Conservation (phyloP, 2,797 vertebrate species). For the Sebastes oblongus region DNA sequence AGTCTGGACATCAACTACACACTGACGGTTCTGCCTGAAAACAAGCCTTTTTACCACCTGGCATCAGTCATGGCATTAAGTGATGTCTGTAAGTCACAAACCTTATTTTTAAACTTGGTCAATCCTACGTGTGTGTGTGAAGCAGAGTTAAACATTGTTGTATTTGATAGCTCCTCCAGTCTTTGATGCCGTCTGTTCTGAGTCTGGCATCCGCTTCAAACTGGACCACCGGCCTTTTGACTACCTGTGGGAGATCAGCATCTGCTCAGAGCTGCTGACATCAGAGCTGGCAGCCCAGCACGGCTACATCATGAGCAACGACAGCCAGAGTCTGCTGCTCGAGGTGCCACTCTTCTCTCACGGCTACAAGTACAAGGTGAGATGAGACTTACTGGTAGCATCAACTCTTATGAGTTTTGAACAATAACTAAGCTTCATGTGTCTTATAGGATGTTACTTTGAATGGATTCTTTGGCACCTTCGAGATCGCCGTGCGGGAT, state of each 20-base stretch:
- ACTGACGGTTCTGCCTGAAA: constrained; percentile 60
- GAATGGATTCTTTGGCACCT: constrained; percentile 66
- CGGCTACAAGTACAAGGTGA: constrained; percentile 80
- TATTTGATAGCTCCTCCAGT: constrained; percentile 43
- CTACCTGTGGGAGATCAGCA: constrained; percentile 75
- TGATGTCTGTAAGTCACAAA: constrained; percentile 77
- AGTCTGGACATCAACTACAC: constrained; percentile 81
- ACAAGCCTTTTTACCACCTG: constrained; percentile 56
- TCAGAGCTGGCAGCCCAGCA: constrained; percentile 51
- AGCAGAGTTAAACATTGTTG: rapidly evolving
- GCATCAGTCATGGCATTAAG: constrained; percentile 60
- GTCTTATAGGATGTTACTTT: constrained; percentile 65
- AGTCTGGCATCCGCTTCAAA: constrained; percentile 64
- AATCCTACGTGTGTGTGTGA: neutral
- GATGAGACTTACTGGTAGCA: neutral
- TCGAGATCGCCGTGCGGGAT: constrained; percentile 76
- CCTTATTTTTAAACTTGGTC: neutral
- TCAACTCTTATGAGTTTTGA: neutral
- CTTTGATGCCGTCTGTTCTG: constrained; percentile 47
- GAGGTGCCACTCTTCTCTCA: constrained; percentile 78
- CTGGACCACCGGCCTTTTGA: constrained; percentile 55
- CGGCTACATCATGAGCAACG: constrained; percentile 76
- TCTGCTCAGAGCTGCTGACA: constrained; percentile 72
- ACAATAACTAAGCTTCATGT: neutral
- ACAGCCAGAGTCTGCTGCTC: constrained; percentile 70